Conservation (phyloP, 2,113 vertebrate species). For the Callionymus lyra region DNA sequence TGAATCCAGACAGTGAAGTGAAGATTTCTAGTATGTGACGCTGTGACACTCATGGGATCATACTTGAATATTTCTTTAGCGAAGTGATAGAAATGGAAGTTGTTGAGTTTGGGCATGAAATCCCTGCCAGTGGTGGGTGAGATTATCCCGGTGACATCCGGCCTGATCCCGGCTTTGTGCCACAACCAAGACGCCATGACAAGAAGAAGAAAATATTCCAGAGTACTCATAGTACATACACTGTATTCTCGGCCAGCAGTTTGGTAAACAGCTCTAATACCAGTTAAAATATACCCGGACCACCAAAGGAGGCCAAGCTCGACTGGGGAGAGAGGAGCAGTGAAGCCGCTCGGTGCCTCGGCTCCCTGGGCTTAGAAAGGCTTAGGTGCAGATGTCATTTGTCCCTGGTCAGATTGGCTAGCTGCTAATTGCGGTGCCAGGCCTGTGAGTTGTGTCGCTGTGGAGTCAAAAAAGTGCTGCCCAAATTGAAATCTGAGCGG, state of each 20-base stretch:
- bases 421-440: slow-evolving; percentile 67
- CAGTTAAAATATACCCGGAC: slow-evolving; percentile 42
- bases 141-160: slow-evolving; percentile 46
- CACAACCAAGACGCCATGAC: slow-evolving; percentile 42
- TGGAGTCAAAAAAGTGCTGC: slow-evolving; percentile 47
- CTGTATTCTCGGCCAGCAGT: slow-evolving; percentile 35
- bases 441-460: slow-evolving; percentile 52
- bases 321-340: slow-evolving; percentile 41
- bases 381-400: slow-evolving; percentile 65
- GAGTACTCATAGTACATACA: slow-evolving; percentile 38
- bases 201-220: slow-evolving; percentile 43
- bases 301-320: slow-evolving; percentile 55
- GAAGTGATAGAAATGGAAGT: background rate
- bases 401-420: slow-evolving; percentile 53
- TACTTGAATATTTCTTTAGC: too few relatives aligned
- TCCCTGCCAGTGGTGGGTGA: slow-evolving; percentile 40
- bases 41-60: too few relatives aligned
- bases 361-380: slow-evolving; percentile 62
- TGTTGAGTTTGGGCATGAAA: slow-evolving; percentile 17
- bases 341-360: slow-evolving; percentile 27
- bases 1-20: too few relatives aligned
- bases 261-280: slow-evolving; percentile 32
- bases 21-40: too few relatives aligned
- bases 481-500: slow-evolving; percentile 70
- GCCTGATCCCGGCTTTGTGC: slow-evolving; percentile 62